Conservation (phyloP, 1,140 invertebrate species). For the Dendrolimus punctatus region DNA sequence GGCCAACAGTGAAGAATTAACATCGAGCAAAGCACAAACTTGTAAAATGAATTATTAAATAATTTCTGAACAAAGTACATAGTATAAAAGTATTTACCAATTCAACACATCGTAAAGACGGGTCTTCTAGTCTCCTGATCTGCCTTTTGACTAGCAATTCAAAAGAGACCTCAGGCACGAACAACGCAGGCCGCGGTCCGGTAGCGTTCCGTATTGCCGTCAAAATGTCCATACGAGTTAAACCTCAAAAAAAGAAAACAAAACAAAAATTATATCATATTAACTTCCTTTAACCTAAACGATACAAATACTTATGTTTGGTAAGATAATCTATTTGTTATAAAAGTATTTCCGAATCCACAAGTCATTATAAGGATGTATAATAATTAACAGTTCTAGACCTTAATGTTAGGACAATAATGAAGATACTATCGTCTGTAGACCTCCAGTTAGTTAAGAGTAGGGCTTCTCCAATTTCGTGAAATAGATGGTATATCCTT, state of each 20-base stretch:
- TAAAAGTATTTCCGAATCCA: too few relatives aligned
- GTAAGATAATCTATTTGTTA: too few relatives aligned
- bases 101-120: conserved; percentile 96
- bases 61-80: not conserved
- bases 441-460: too few relatives aligned
- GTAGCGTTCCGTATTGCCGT: conserved; percentile 99
- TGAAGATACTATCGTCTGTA: too few relatives aligned
- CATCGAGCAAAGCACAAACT: too few relatives aligned
- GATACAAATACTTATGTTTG: too few relatives aligned
- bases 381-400: too few relatives aligned
- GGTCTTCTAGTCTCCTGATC: conserved; percentile 96
- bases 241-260: conserved; percentile 51
- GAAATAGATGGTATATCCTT: too few relatives aligned
- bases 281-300: not conserved
- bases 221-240: conserved; percentile 95
- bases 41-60: not conserved
- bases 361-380: too few relatives aligned
- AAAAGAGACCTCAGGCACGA: conserved; percentile 94
- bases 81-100: conserved; percentile 68
- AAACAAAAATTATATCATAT: not conserved
- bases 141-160: conserved; percentile 93
- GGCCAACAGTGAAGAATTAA: too few relatives aligned
- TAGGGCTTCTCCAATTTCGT: too few relatives aligned
- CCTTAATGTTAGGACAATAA: too few relatives aligned
- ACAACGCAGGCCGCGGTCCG: conserved; percentile 95